These are phyloP conservation scores for Streptopelia turtur DNA, from an alignment of 2,797 vertebrate genomes.

Conservation along the genomic window DNA sequence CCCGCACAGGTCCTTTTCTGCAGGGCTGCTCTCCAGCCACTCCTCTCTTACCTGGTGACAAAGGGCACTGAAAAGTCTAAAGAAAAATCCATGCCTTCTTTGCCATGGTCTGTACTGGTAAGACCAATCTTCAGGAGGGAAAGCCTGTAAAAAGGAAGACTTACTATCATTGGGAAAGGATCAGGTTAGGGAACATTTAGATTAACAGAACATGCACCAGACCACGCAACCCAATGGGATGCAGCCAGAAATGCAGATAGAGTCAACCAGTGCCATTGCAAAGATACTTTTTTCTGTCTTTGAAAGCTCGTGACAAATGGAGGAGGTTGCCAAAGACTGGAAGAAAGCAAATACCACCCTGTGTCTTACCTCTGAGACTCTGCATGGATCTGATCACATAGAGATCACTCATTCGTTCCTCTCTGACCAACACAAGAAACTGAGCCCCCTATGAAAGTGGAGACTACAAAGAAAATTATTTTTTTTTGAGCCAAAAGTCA, in stretches of 20 bases:
- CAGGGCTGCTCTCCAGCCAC: not conserved
- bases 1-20: not conserved
- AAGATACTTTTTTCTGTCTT: not conserved
- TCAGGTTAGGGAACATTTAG: not conserved
- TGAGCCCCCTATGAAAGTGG: fast-evolving
- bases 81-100: not conserved
- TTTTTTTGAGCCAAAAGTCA: not conserved
- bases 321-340: not conserved
- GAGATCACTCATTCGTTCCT: not conserved
- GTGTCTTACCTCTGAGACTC: not conserved
- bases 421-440: not conserved
- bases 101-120: not conserved
- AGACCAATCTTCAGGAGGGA: not conserved
- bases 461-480: not conserved
- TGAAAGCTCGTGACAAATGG: not conserved
- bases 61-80: not conserved
- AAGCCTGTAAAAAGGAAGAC: not conserved
- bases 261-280: fast-evolving
- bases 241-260: no score
- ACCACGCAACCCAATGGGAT: not conserved
- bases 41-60: not conserved
- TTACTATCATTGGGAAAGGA: not conserved
- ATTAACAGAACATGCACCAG: not conserved
- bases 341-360: not conserved
- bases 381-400: no score